phyloP scores from a whole-genome alignment of 1,140 invertebrate species.

The Drosophila ironensis region DNA sequence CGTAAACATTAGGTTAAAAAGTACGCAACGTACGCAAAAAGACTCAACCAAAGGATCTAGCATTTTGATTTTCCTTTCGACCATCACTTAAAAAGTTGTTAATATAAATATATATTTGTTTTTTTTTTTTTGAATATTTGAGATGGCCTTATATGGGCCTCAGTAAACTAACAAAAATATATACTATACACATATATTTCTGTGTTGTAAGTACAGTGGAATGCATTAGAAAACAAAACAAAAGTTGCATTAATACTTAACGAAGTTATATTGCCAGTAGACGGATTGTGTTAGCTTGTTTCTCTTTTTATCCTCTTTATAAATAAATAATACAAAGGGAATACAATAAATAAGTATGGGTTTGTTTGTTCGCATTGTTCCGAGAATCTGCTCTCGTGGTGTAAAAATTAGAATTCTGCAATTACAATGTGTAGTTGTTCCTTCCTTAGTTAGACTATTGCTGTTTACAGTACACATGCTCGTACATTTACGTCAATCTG shows the following conservation, averaged over 20 bases:
- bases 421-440: constrained; percentile 37
- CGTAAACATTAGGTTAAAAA: constrained; percentile 37
- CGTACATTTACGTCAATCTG: constrained; percentile 23
- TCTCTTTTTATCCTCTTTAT: constrained; percentile 25
- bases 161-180: constrained; percentile 28
- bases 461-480: constrained; percentile 42
- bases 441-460: constrained; percentile 47
- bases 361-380: constrained; percentile 60
- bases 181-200: constrained; percentile 8
- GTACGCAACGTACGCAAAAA: constrained; percentile 18
- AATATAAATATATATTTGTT: constrained; percentile 5
- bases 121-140: too few relatives aligned
- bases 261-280: constrained; percentile 66
- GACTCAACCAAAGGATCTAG: constrained; percentile 18
- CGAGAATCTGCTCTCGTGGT: constrained; percentile 25
- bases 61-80: constrained; percentile 26
- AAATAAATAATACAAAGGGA: constrained; percentile 63
- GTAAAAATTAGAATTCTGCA: constrained; percentile 40
- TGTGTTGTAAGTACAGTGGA: constrained; percentile 70
- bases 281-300: constrained; percentile 48
- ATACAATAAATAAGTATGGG: constrained; percentile 58
- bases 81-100: constrained; percentile 11
- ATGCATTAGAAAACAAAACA: constrained; percentile 62
- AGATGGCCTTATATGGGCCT: constrained; percentile 10
- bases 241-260: constrained; percentile 63